Evolutionary conservation across 2,888 invertebrate species (phyloP).

Genomic region (Trachelus tabidus): DNA sequence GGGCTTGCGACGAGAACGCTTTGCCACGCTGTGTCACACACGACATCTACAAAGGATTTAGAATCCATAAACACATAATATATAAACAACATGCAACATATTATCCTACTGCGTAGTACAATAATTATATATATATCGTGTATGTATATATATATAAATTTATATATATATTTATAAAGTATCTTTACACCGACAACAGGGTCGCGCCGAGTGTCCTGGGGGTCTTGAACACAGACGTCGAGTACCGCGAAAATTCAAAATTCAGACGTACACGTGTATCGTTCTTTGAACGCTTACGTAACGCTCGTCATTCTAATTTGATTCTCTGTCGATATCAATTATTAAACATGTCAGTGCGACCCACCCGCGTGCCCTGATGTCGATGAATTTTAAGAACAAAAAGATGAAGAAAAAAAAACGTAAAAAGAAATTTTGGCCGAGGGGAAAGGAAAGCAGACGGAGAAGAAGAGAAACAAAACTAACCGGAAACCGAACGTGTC

Average conservation of each 20-base stretch:
- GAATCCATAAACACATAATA: slow-evolving; percentile 65
- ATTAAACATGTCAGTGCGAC: not conserved
- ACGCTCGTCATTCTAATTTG: not conserved
- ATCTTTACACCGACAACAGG: slow-evolving; percentile 3
- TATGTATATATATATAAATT: slow-evolving; percentile 10
- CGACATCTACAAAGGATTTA: slow-evolving; percentile 62
- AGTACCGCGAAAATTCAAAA: not conserved
- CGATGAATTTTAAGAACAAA: not conserved
- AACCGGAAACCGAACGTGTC: not conserved
- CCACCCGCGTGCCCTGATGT: not conserved
- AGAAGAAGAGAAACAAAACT: not conserved
- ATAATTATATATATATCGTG: slow-evolving; percentile 36
- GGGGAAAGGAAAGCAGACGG: not conserved
- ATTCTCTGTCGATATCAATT: not conserved
- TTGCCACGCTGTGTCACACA: slow-evolving; percentile 51
- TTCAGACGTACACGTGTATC: not conserved
- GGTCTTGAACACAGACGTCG: no score
- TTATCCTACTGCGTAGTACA: slow-evolving; percentile 61
- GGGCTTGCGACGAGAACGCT: not conserved
- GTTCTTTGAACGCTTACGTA: not conserved
- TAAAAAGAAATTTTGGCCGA: slow-evolving; percentile 8
- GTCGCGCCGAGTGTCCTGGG: not conserved
- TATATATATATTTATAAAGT: slow-evolving; percentile 25
- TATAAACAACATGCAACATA: slow-evolving; percentile 66
- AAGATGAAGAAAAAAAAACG: slow-evolving; percentile 8